Conservation (phyloP, 2,113 vertebrate species). For the Sebastes fasciatus region DNA sequence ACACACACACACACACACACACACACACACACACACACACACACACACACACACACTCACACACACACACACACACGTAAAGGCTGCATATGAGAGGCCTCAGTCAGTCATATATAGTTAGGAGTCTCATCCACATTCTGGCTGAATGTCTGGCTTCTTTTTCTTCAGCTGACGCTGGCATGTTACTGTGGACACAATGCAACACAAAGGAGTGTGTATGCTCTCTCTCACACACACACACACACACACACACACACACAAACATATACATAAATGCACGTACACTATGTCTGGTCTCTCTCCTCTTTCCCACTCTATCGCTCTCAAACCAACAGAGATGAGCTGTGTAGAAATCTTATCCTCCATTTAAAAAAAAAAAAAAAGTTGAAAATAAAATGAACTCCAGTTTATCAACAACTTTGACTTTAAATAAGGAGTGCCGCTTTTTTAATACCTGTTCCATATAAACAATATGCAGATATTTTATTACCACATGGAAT, state of each 20-base stretch:
- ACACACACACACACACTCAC: no score
- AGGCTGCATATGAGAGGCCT: slow-evolving; percentile 33
- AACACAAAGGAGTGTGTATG: slow-evolving; percentile 28
- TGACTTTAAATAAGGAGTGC: slow-evolving; percentile 5
- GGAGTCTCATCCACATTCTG: slow-evolving; percentile 76
- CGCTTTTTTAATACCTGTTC: slow-evolving; percentile 41
- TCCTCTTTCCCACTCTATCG: neutral
- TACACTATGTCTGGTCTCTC: neutral
- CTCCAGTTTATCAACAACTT: neutral
- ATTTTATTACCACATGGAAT: slow-evolving; percentile 24
- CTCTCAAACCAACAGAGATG: neutral
- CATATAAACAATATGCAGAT: slow-evolving; percentile 57
- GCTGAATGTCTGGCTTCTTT: slow-evolving; percentile 57
- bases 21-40: no score
- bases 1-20: no score
- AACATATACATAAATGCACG: slow-evolving; percentile 21
- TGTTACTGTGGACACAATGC: slow-evolving; percentile 58
- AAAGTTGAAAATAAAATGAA: neutral
- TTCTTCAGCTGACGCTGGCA: slow-evolving; percentile 67
- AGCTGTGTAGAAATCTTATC: slow-evolving; percentile 16
- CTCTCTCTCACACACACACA: neutral
- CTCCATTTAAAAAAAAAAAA: neutral
- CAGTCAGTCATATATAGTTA: slow-evolving; percentile 73
- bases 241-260: slow-evolving; percentile 1
- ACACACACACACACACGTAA: slow-evolving; percentile 15